Evolutionary conservation across 2,113 vertebrate genomes (phyloP).

Genomic region (Phocoena phocoena): DNA sequence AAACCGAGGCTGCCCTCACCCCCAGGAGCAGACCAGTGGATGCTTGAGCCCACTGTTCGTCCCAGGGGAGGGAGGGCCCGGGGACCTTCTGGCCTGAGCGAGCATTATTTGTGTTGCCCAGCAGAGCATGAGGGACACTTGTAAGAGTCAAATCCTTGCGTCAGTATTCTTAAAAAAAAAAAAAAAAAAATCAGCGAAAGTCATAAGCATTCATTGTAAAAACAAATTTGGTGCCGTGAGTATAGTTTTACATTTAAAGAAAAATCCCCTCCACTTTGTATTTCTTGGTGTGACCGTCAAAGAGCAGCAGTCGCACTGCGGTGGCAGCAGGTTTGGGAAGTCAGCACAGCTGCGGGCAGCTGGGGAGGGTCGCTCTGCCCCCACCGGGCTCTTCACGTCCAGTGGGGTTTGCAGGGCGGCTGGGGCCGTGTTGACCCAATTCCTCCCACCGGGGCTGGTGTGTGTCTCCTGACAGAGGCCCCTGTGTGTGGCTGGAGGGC

Average conservation of each 20-base stretch:
- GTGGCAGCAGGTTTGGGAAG: background rate
- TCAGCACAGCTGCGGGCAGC: background rate
- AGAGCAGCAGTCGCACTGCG: background rate
- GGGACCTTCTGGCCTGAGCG: background rate
- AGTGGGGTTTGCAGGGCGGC: conserved; percentile 23
- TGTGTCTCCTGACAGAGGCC: conserved; percentile 71
- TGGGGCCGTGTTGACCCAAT: background rate
- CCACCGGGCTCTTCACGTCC: background rate
- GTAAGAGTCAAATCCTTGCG: background rate
- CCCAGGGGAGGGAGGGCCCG: accelerated
- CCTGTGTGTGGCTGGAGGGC: conserved; percentile 75
- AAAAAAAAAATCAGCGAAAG: background rate
- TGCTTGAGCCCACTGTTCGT: background rate
- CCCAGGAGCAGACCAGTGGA: background rate
- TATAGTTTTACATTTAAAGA: background rate
- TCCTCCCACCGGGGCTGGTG: background rate
- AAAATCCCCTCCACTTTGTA: background rate
- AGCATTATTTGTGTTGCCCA: background rate
- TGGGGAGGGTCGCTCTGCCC: background rate
- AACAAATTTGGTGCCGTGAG: background rate
- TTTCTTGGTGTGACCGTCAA: background rate
- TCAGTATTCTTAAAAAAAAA: background rate
- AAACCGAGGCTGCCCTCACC: accelerated
- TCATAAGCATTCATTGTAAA: background rate
- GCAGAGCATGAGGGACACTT: background rate